Conservation (phyloP, 2,113 vertebrate species). For the Gulo gulo region DNA sequence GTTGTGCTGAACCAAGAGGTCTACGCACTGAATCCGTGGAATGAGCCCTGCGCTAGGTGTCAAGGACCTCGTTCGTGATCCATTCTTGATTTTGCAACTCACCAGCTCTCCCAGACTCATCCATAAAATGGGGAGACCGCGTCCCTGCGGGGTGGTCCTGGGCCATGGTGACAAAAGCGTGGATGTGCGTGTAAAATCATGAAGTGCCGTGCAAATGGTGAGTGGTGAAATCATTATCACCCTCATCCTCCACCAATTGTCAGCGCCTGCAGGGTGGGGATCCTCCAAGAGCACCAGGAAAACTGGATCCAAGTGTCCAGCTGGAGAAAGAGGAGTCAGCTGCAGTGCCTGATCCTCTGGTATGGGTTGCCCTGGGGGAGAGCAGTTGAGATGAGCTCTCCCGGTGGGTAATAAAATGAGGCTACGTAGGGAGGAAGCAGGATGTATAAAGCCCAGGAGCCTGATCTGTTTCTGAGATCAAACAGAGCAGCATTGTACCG, state of each 20-base stretch:
- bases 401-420: slow-evolving; percentile 86
- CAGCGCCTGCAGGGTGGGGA: neutral
- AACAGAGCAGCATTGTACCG: slow-evolving; percentile 88
- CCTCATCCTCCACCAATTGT: slow-evolving; percentile 47
- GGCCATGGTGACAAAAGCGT: neutral
- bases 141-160: neutral
- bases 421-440: slow-evolving; percentile 88
- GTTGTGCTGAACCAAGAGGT: neutral
- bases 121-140: neutral
- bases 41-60: neutral
- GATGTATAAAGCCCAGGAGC: slow-evolving; percentile 88
- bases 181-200: neutral
- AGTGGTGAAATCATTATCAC: slow-evolving; percentile 44
- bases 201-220: neutral
- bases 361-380: slow-evolving; percentile 78
- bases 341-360: slow-evolving; percentile 72
- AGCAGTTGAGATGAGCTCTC: slow-evolving; percentile 83
- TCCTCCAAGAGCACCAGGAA: neutral
- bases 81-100: neutral
- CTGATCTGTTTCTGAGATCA: slow-evolving; percentile 88
- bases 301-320: slow-evolving; percentile 69
- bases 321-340: slow-evolving; percentile 76
- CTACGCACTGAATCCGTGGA: too few species aligned
- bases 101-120: neutral
- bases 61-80: neutral